A percentile compares a stretch with the other conserved stretches of the same genome.
phyloP scores from a whole-genome alignment of 1,140 invertebrate species.

The Apis cerana region DNA sequence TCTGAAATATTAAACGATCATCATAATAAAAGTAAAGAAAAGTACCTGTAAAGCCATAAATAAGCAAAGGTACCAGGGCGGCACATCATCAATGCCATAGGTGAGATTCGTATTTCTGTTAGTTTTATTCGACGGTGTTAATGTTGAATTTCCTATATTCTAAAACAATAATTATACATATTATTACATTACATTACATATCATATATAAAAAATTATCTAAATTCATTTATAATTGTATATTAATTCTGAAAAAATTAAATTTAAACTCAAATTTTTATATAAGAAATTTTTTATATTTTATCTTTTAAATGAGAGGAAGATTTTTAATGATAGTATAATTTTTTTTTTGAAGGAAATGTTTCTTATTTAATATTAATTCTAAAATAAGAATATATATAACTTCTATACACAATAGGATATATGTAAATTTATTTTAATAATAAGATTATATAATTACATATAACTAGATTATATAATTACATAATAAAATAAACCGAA shows the following conservation, averaged over 20 bases:
- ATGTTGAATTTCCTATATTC: constrained; percentile 13
- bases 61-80: constrained; percentile 91
- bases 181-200: background rate
- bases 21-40: background rate
- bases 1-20: background rate
- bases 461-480: constrained; percentile 29
- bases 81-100: constrained; percentile 91
- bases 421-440: constrained; percentile 9
- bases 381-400: background rate
- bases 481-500: background rate
- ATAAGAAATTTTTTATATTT: background rate
- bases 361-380: background rate
- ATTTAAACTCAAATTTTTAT: background rate
- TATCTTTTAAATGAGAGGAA: background rate
- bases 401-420: background rate
- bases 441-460: constrained; percentile 33
- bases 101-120: constrained; percentile 81
- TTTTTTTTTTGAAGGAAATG: background rate
- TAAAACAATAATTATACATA: constrained; percentile 1
- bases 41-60: constrained; percentile 91
- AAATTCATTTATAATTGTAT: background rate
- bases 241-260: background rate
- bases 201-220: background rate
- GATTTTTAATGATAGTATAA: background rate
- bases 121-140: background rate